A percentile compares a stretch with the other conserved stretches of the same genome.
Conservation (phyloP, 2,888 invertebrate species). For the Shargacucullia verbasci region DNA sequence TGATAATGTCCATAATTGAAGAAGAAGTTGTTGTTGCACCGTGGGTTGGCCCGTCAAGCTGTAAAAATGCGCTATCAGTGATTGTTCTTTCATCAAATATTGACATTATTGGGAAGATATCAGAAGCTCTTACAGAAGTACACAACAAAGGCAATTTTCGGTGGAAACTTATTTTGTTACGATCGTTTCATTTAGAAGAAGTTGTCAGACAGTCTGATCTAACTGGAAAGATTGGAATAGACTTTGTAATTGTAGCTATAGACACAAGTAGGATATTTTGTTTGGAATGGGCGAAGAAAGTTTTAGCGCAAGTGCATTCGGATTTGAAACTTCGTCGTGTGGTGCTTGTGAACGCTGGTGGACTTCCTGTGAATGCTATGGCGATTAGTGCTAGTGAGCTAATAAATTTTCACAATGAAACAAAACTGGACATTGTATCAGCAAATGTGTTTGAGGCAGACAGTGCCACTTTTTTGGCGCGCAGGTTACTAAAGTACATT, state of each 20-base stretch:
- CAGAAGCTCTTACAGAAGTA: constrained; percentile 74
- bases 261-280: constrained; percentile 80
- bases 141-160: constrained; percentile 73
- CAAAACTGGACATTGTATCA: constrained; percentile 76
- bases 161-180: constrained; percentile 79
- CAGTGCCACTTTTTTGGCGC: constrained; percentile 73
- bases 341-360: constrained; percentile 80
- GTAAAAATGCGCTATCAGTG: constrained; percentile 75
- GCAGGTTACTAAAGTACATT: constrained; percentile 76
- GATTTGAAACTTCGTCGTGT: constrained; percentile 79
- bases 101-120: constrained; percentile 77
- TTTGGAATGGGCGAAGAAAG: constrained; percentile 78
- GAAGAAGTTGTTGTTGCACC: constrained; percentile 73
- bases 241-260: constrained; percentile 79
- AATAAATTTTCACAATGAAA: constrained; percentile 73
- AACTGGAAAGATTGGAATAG: constrained; percentile 78
- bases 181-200: constrained; percentile 74
- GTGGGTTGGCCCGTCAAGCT: constrained; percentile 80
- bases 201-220: constrained; percentile 71
- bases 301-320: constrained; percentile 77
- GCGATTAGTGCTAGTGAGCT: constrained; percentile 77
- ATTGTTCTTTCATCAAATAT: constrained; percentile 78
- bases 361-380: constrained; percentile 77
- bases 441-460: constrained; percentile 74
- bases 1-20: constrained; percentile 71